Evolutionary conservation across 2,888 invertebrate species (phyloP).

Genomic region (Sarcophaga carnaria): DNA sequence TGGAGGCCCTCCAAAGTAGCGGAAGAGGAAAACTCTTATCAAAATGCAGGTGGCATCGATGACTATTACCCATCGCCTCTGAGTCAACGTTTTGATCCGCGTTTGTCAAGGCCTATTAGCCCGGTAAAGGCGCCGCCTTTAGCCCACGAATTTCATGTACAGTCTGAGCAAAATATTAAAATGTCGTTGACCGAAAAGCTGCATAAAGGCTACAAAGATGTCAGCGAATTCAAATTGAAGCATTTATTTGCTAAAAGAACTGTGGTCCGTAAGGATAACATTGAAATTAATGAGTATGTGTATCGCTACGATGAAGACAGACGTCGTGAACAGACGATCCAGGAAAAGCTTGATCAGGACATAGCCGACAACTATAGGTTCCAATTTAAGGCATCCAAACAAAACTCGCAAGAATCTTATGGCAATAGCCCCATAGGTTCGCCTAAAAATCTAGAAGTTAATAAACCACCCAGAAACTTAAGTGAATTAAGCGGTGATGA

Average conservation of each 20-base stretch:
- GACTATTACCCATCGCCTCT: conserved; percentile 76
- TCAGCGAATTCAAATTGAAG: conserved; percentile 79
- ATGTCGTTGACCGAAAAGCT: conserved; percentile 75
- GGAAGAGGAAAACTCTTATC: conserved; percentile 71
- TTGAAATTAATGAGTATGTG: conserved; percentile 78
- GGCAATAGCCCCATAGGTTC: conserved; percentile 66
- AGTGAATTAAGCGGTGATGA: conserved; percentile 75
- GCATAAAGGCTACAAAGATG: conserved; percentile 78
- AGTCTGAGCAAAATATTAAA: conserved; percentile 63
- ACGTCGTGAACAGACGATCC: conserved; percentile 71
- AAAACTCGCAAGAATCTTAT: conserved; percentile 71
- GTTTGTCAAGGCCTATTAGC: conserved; percentile 73
- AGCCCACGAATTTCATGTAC: conserved; percentile 2
- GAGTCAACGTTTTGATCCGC: conserved; percentile 33
- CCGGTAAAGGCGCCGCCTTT: conserved; percentile 60
- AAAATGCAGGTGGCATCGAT: conserved; percentile 77
- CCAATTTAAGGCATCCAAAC: conserved; percentile 74
- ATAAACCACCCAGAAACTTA: conserved; percentile 59
- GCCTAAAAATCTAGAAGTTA: neutral
- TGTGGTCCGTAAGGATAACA: conserved; percentile 76
- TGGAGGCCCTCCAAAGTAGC: conserved; percentile 40
- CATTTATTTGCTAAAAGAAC: conserved; percentile 79
- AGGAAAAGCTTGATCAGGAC: conserved; percentile 73
- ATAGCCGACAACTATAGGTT: conserved; percentile 77
- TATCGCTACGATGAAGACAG: conserved; percentile 77